Conservation (phyloP, 2,888 invertebrate genomes). For the Linnaemya tessellans region DNA sequence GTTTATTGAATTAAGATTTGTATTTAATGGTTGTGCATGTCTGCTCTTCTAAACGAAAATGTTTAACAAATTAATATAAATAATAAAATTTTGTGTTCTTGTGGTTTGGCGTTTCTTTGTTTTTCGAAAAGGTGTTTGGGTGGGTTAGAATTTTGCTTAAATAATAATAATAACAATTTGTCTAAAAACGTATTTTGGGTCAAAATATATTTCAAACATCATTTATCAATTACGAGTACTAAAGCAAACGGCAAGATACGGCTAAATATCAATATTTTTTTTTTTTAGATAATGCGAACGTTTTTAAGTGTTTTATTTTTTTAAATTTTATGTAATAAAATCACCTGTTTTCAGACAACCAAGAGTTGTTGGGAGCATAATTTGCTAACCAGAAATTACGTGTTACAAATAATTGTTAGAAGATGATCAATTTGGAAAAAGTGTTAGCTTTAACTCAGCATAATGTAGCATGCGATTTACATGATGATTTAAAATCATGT, state of each 20-base stretch:
- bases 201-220: constrained; percentile 48
- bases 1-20: constrained; percentile 61
- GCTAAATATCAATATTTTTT: background rate
- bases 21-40: background rate
- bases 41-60: constrained; percentile 49
- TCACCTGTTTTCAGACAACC: too few species aligned
- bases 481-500: too few species aligned
- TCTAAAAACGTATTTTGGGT: constrained; percentile 42
- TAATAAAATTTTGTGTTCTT: background rate
- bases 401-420: too few species aligned
- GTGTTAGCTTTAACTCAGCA: too few species aligned
- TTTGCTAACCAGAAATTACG: too few species aligned
- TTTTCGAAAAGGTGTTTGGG: constrained; percentile 23
- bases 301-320: background rate
- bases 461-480: too few species aligned
- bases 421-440: too few species aligned
- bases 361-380: too few species aligned
- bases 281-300: background rate
- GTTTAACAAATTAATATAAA: constrained; percentile 47
- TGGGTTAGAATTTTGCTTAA: constrained; percentile 11
- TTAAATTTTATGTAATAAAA: too few species aligned
- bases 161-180: constrained; percentile 43
- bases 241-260: background rate
- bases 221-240: constrained; percentile 59
- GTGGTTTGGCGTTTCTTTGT: constrained; percentile 15